phyloP scores from a whole-genome alignment of 2,797 vertebrate genomes.

The Chaunax sp. region DNA sequence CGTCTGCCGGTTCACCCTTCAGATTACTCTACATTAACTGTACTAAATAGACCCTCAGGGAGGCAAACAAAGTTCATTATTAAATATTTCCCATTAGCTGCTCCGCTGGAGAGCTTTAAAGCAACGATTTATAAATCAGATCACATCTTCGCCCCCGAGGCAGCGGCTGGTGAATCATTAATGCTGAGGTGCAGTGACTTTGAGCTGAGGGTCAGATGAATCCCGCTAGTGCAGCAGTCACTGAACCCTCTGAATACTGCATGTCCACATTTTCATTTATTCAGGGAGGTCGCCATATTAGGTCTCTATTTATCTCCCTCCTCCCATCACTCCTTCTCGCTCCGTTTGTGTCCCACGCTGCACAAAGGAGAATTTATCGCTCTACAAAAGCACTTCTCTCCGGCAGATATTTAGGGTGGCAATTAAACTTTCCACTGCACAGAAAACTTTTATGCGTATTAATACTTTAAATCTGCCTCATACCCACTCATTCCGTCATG shows the following conservation, averaged over 20 bases:
- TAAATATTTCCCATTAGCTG: conserved; percentile 21
- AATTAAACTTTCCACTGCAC: conserved; percentile 11
- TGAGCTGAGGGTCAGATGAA: neutral
- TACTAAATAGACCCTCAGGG: neutral
- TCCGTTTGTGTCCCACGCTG: neutral
- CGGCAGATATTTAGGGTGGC: neutral
- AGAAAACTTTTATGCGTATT: conserved; percentile 20
- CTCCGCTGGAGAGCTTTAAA: conserved; percentile 1
- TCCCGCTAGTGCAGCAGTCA: conserved; percentile 12
- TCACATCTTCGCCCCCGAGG: conserved; percentile 28
- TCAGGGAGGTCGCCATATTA: conserved; percentile 32
- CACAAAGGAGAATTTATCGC: neutral
- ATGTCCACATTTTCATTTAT: conserved; percentile 35
- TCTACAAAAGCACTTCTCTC: neutral
- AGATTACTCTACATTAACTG: neutral
- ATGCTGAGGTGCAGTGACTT: conserved; percentile 15
- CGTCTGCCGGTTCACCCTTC: neutral
- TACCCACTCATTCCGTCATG: neutral
- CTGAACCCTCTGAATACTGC: conserved; percentile 53
- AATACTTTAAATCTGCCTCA: conserved; percentile 22
- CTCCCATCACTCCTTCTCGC: neutral
- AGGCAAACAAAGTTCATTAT: conserved; percentile 10
- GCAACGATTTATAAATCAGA: conserved; percentile 10
- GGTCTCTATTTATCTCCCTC: conserved; percentile 14
- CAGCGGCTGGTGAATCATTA: conserved; percentile 37